phyloP scores from a whole-genome alignment of 2,797 vertebrate genomes.

The Pseudopleuronectes americanus region DNA sequence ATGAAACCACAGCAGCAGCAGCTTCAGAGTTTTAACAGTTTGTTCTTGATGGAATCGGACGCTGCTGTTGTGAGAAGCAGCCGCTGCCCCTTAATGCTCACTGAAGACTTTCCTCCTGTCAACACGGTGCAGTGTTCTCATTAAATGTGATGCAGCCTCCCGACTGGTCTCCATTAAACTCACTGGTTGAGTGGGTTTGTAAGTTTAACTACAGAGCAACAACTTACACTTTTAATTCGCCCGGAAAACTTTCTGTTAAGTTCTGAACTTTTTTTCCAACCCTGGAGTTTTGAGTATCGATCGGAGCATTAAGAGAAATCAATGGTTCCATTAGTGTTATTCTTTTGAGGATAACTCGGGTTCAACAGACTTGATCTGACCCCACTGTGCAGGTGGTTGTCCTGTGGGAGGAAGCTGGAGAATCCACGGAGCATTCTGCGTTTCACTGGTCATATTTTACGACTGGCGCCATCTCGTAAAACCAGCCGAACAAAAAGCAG shows the following conservation, averaged over 20 bases:
- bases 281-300: too few species aligned
- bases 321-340: too few species aligned
- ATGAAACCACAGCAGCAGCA: constrained; percentile 63
- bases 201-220: constrained; percentile 26
- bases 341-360: too few species aligned
- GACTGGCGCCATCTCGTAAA: constrained; percentile 24
- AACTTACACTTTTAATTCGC: constrained; percentile 25
- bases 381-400: too few species aligned
- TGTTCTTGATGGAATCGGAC: constrained; percentile 39
- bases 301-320: too few species aligned
- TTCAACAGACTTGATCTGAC: too few species aligned
- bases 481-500: constrained; percentile 18
- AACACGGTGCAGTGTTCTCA: constrained; percentile 33
- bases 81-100: neutral
- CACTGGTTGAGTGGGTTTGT: constrained; percentile 29
- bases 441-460: neutral
- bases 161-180: constrained; percentile 32
- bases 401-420: too few species aligned
- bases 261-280: too few species aligned
- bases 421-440: too few species aligned
- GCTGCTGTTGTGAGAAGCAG: constrained; percentile 14
- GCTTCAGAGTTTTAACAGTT: constrained; percentile 13
- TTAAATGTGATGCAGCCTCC: constrained; percentile 36
- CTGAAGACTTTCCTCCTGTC: constrained; percentile 49
- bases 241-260: neutral